A percentile compares a stretch with the other conserved stretches of the same genome.
Conservation (phyloP, 30 jellyfish, hydroid and myxozoan species). For the Turritopsis dohrnii region DNA sequence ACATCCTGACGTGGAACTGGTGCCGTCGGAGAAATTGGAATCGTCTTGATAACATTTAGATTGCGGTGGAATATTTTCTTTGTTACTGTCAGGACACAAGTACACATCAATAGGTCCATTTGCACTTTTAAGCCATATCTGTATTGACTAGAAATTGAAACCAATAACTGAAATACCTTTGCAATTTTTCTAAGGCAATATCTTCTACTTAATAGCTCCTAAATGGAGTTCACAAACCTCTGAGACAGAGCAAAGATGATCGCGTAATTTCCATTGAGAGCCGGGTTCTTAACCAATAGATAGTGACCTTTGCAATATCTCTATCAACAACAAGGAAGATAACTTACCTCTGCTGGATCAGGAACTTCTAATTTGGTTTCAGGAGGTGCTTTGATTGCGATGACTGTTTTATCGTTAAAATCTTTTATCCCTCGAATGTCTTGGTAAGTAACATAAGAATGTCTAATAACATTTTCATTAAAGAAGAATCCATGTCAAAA, state of each 20-base stretch:
- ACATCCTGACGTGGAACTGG: constrained; percentile 43
- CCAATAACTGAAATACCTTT: too few species aligned
- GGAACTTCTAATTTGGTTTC: constrained; percentile 96
- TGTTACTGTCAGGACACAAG: constrained; percentile 86
- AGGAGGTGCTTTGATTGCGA: constrained; percentile 97
- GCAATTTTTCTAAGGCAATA: too few species aligned
- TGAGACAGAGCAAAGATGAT: too few species aligned
- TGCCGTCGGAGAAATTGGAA: constrained; percentile 34
- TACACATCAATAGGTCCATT: constrained; percentile 94
- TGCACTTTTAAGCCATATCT: constrained; percentile 89
- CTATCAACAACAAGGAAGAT: background rate
- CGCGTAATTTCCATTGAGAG: too few species aligned
- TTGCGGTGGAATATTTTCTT: constrained; percentile 61
- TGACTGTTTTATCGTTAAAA: constrained; percentile 80
- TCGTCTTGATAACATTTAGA: constrained; percentile 23
- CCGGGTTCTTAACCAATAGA: too few species aligned
- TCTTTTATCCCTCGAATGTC: constrained; percentile 78
- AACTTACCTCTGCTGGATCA: constrained; percentile 77
- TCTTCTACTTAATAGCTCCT: too few species aligned
- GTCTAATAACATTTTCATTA: constrained; percentile 27
- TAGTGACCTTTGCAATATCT: too few species aligned
- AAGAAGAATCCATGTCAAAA: background rate
- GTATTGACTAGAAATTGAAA: constrained; percentile 54
- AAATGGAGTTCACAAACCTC: too few species aligned
- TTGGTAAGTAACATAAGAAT: constrained; percentile 91